Percentiles rank a stretch among this genome's conserved stretches.
These are phyloP conservation scores for Dryocosmus kuriphilus DNA, from an alignment of 2,888 invertebrate genomes.

Conservation along the genomic window DNA sequence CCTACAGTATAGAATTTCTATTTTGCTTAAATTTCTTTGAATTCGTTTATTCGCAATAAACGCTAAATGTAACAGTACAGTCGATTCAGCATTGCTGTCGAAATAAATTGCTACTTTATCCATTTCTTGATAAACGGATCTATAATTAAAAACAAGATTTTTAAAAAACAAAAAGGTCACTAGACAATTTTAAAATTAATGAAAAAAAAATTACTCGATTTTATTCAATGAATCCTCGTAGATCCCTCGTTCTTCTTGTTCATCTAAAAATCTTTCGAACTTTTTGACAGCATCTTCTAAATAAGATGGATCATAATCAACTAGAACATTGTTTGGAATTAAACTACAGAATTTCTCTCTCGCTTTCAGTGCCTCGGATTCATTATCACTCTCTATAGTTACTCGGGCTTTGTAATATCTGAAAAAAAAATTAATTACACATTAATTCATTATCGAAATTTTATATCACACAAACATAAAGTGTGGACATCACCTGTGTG, in stretches of 20 bases:
- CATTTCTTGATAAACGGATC: conserved; percentile 53
- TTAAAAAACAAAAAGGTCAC: conserved; percentile 52
- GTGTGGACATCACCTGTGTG: conserved; percentile 73
- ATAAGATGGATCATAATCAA: conserved; percentile 55
- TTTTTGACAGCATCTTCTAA: conserved; percentile 48
- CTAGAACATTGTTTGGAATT: conserved; percentile 63
- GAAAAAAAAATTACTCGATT: conserved; percentile 47
- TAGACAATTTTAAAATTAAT: not conserved
- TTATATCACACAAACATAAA: not conserved
- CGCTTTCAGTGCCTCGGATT: conserved; percentile 72
- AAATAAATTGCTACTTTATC: conserved; percentile 61
- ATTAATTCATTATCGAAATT: conserved; percentile 16
- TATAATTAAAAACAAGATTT: conserved; percentile 47
- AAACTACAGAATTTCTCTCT: conserved; percentile 75
- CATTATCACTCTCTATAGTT: conserved; percentile 78
- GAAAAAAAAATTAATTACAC: conserved; percentile 48
- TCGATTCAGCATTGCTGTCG: conserved; percentile 63
- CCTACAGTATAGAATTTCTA: conserved; percentile 50
- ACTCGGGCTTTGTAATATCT: conserved; percentile 79
- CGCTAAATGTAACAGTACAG: conserved; percentile 63
- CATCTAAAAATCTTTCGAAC: conserved; percentile 47
- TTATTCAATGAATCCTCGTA: conserved; percentile 51
- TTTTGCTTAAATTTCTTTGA: conserved; percentile 15
- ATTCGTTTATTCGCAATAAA: conserved; percentile 53
- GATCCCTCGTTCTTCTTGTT: conserved; percentile 48